Conservation (phyloP, 2,113 vertebrate species). For the Entomyzon cyanotis region DNA sequence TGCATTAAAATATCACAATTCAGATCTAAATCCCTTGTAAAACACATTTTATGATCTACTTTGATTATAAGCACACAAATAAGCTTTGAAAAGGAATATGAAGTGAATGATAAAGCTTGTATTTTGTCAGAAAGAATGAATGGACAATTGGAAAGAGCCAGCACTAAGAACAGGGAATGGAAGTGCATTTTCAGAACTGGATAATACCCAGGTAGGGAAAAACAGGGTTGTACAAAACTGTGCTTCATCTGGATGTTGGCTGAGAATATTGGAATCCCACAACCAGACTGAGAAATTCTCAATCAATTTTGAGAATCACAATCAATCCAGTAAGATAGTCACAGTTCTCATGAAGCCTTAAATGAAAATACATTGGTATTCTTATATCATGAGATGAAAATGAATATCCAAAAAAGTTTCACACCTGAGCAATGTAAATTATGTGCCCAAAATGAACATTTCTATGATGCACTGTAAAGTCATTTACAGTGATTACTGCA, state of each 20-base stretch:
- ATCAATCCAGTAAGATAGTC: accelerated
- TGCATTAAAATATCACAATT: background rate
- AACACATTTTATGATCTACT: background rate
- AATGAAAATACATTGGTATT: background rate
- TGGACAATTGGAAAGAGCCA: background rate
- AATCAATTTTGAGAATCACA: background rate
- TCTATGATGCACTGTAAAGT: background rate
- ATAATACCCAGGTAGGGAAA: background rate
- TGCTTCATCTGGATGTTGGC: background rate
- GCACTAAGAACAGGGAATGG: background rate
- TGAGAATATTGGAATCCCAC: background rate
- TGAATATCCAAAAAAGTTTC: background rate
- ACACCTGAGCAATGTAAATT: background rate
- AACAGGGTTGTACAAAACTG: background rate
- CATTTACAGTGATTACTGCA: background rate
- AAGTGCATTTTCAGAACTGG: background rate
- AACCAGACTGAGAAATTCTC: background rate
- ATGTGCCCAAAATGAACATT: background rate
- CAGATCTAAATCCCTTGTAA: background rate
- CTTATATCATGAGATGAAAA: background rate
- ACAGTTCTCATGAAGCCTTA: background rate
- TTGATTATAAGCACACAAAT: background rate
- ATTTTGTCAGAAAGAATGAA: background rate
- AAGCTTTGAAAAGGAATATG: background rate
- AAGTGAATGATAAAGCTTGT: background rate